phyloP scores from a whole-genome alignment of 1,140 invertebrate genomes.

The Rhopalosiphum padi region DNA sequence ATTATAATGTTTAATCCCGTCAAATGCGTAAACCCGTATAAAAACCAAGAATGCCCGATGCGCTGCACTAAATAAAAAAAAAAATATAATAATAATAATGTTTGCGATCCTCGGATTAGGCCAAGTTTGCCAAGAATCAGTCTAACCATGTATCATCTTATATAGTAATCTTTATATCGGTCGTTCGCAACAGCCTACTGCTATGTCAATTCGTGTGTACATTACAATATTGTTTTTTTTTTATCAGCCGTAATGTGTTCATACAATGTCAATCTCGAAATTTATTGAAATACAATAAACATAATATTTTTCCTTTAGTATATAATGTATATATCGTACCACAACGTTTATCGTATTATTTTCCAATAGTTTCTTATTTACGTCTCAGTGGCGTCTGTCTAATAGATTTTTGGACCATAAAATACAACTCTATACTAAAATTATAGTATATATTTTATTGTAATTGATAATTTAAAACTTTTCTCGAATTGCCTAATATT shows the following conservation, averaged over 20 bases:
- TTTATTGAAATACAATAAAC: neutral
- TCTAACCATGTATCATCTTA: neutral
- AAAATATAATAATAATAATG: neutral
- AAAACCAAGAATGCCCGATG: neutral
- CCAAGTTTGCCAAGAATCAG: constrained; percentile 28
- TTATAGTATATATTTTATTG: neutral
- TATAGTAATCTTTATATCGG: neutral
- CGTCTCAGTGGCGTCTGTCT: neutral
- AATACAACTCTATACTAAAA: neutral
- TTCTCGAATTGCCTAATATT: neutral
- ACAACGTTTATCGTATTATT: neutral
- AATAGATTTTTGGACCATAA: neutral
- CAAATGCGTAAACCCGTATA: neutral
- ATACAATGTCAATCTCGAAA: neutral
- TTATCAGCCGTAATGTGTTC: neutral
- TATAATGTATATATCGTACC: neutral
- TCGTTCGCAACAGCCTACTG: neutral
- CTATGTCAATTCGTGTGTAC: neutral
- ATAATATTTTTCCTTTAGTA: neutral
- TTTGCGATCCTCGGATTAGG: constrained; percentile 18
- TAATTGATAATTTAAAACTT: neutral
- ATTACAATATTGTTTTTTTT: neutral
- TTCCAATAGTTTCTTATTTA: neutral
- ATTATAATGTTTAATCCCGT: constrained; percentile 14
- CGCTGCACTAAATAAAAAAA: neutral